A percentile compares a stretch with the other conserved stretches of the same genome.
Conservation (phyloP, 1,140 invertebrate species). For the Ptiloglossa arizonensis region DNA sequence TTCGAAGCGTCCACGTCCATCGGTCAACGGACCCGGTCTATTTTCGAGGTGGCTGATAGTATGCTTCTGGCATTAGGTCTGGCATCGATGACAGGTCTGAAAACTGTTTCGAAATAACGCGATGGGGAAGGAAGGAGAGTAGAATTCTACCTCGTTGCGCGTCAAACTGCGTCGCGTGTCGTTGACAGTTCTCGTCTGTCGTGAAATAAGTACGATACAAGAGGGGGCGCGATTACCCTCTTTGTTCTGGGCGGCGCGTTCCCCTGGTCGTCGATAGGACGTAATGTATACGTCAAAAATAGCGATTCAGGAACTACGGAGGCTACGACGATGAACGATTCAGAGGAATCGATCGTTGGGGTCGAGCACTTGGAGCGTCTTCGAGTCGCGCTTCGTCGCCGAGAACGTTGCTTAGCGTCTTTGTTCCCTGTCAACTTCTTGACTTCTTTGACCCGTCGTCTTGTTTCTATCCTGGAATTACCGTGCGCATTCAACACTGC, state of each 20-base stretch:
- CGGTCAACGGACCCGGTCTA: constrained; percentile 31
- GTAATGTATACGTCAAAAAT: constrained; percentile 59
- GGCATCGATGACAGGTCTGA: constrained; percentile 35
- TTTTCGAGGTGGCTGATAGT: constrained; percentile 3
- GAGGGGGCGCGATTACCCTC: constrained; percentile 56
- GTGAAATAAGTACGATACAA: constrained; percentile 45
- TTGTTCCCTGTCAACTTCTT: not conserved
- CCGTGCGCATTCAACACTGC: no score
- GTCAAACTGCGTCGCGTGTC: constrained; percentile 58
- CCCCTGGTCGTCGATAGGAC: constrained; percentile 40
- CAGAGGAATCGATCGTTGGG: constrained; percentile 30
- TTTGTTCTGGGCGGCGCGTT: constrained; percentile 45
- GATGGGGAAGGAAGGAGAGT: not conserved
- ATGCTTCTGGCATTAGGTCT: constrained; percentile 8
- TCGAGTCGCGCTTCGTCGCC: constrained; percentile 27
- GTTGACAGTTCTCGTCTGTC: constrained; percentile 57
- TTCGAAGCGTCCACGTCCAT: not conserved
- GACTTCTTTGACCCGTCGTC: not conserved
- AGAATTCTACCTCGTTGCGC: constrained; percentile 16
- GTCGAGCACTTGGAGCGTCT: constrained; percentile 17
- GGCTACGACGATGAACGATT: constrained; percentile 42
- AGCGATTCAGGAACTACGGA: constrained; percentile 41
- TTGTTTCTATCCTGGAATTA: not conserved
- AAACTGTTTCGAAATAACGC: constrained; percentile 25
- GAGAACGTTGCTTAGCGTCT: constrained; percentile 25